Conservation (phyloP, 35 echinoderm and acorn worm genomes). For the Ophioderma brevispina region DNA sequence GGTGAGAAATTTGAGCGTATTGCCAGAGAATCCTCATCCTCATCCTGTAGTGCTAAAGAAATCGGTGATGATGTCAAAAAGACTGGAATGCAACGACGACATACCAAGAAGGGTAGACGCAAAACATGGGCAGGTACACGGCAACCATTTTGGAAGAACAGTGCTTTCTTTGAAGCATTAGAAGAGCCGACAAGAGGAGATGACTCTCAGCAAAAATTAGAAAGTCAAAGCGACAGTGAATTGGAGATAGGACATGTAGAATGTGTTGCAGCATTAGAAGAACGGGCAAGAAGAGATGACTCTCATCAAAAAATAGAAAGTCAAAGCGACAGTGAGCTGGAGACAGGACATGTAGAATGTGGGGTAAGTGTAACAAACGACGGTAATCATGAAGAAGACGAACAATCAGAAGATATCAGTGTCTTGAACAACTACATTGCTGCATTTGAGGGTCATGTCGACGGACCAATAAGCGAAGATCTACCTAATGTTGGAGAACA, state of each 20-base stretch:
- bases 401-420: too few relatives aligned
- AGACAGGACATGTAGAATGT: too few relatives aligned
- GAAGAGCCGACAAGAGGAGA: background rate
- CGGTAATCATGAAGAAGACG: too few relatives aligned
- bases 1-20: background rate
- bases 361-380: too few relatives aligned
- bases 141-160: slow-evolving; percentile 10
- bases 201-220: too few relatives aligned
- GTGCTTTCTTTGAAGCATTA: slow-evolving; percentile 19
- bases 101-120: background rate
- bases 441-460: background rate
- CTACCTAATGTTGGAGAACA: background rate
- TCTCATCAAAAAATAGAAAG: too few relatives aligned
- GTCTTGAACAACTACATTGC: too few relatives aligned
- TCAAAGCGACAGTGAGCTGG: too few relatives aligned
- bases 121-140: too few relatives aligned
- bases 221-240: background rate
- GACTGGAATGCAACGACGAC: background rate
- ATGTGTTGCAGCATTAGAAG: too few relatives aligned
- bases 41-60: background rate
- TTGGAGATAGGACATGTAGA: too few relatives aligned
- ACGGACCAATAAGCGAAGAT: background rate
- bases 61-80: background rate
- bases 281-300: too few relatives aligned
- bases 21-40: background rate